These are phyloP conservation scores for Apodemia duryi DNA, from an alignment of 2,888 invertebrate genomes.

Conservation along the genomic window DNA sequence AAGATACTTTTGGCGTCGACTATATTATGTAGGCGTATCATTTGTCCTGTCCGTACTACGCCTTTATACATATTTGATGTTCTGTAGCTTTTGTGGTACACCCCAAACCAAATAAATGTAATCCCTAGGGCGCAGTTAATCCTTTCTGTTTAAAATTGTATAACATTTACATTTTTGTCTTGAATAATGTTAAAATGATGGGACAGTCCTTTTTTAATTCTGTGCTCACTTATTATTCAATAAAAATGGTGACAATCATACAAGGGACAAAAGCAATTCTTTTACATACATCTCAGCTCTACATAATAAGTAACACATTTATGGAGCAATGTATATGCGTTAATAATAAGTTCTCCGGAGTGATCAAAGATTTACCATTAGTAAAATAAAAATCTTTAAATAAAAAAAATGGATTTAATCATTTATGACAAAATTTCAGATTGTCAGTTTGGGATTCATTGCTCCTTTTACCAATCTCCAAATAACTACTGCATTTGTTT, in stretches of 20 bases:
- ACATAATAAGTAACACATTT: too few species aligned
- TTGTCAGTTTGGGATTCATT: too few species aligned
- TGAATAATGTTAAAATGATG: constrained; percentile 15
- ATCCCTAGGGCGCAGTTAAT: constrained; percentile 24
- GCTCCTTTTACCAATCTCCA: too few species aligned
- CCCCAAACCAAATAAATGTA: constrained; percentile 21
- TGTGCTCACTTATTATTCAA: constrained; percentile 15
- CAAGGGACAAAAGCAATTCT: too few species aligned
- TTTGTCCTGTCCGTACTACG: constrained; percentile 3
- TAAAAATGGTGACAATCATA: background rate
- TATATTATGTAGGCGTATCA: constrained; percentile 4
- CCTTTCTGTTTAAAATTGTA: constrained; percentile 24
- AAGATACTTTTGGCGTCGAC: background rate
- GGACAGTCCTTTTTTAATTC: constrained; percentile 13
- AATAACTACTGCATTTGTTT: too few species aligned
- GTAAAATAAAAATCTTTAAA: too few species aligned
- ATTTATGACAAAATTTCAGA: too few species aligned
- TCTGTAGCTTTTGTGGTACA: constrained; percentile 13
- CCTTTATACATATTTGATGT: constrained; percentile 10
- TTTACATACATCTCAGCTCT: too few species aligned
- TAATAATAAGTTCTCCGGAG: too few species aligned
- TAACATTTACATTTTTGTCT: constrained; percentile 17
- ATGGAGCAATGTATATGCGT: too few species aligned
- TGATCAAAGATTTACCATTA: too few species aligned
- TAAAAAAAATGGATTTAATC: too few species aligned